Evolutionary conservation across 2,888 invertebrate genomes (phyloP).

Genomic region (Sphaerophoria taeniata): DNA sequence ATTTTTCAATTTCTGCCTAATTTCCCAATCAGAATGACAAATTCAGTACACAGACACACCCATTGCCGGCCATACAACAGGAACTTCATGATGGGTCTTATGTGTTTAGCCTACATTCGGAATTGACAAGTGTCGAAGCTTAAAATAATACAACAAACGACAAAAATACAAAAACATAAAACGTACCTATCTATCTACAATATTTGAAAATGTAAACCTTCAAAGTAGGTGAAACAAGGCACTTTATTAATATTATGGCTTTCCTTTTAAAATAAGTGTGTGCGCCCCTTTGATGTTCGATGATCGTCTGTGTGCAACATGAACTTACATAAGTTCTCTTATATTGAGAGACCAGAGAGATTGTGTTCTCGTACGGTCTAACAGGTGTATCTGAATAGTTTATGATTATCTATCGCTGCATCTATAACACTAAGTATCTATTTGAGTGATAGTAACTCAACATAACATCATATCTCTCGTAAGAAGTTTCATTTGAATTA

Average conservation of each 20-base stretch:
- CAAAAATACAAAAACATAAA: not conserved
- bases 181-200: not conserved
- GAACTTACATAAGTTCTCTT: slow-evolving; percentile 37
- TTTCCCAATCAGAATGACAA: slow-evolving; percentile 19
- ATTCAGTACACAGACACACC: slow-evolving; percentile 7
- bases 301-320: slow-evolving; percentile 20
- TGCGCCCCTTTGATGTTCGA: slow-evolving; percentile 61
- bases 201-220: slow-evolving; percentile 13
- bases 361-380: slow-evolving; percentile 26
- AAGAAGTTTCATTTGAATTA: not conserved
- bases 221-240: slow-evolving; percentile 37
- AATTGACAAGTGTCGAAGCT: slow-evolving; percentile 22
- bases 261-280: slow-evolving; percentile 25
- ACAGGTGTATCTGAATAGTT: slow-evolving; percentile 71
- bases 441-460: slow-evolving; percentile 61
- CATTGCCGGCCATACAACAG: not conserved
- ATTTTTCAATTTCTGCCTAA: slow-evolving; percentile 4
- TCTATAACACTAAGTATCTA: slow-evolving; percentile 8
- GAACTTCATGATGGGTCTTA: slow-evolving; percentile 21
- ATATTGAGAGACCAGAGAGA: slow-evolving; percentile 10
- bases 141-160: slow-evolving; percentile 21
- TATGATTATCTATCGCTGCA: slow-evolving; percentile 47
- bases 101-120: slow-evolving; percentile 61
- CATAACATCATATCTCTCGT: slow-evolving; percentile 36
- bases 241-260: slow-evolving; percentile 54